A percentile compares a stretch with the other conserved stretches of the same genome.
These are phyloP conservation scores for Nipponacmea schrenckii DNA, from an alignment of 2,888 invertebrate genomes.

Conservation along the genomic window DNA sequence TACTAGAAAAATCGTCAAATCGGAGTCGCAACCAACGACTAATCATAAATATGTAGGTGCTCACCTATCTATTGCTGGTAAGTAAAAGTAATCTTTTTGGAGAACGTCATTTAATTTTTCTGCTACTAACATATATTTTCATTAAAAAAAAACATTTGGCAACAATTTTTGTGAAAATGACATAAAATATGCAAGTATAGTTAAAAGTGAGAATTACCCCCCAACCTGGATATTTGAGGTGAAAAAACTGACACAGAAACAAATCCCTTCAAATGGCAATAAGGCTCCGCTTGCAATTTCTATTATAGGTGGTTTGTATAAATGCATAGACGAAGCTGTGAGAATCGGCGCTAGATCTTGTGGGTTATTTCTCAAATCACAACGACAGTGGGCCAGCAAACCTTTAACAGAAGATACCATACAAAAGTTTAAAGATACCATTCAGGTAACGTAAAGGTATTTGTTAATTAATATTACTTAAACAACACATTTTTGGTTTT, in stretches of 20 bases:
- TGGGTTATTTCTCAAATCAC: slow-evolving; percentile 65
- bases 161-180: no score
- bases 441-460: slow-evolving; percentile 37
- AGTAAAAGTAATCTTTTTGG: background rate
- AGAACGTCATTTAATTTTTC: background rate
- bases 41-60: slow-evolving; percentile 39
- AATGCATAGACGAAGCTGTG: slow-evolving; percentile 64
- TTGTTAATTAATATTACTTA: background rate
- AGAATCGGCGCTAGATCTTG: slow-evolving; percentile 63
- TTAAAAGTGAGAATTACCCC: no score
- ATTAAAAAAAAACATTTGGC: no score
- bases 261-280: no score
- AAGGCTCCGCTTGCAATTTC: no score
- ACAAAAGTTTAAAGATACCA: slow-evolving; percentile 60
- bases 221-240: no score
- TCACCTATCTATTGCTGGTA: slow-evolving; percentile 44
- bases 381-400: slow-evolving; percentile 64
- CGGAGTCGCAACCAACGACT: background rate
- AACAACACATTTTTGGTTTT: background rate
- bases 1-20: background rate
- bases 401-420: slow-evolving; percentile 57
- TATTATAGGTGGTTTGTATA: slow-evolving; percentile 60
- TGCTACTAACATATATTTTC: no score
- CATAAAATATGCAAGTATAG: no score
- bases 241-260: no score